Base-by-base conservation (phyloP, 2,797 vertebrate genomes). In the Propithecus deckenii region DNA sequence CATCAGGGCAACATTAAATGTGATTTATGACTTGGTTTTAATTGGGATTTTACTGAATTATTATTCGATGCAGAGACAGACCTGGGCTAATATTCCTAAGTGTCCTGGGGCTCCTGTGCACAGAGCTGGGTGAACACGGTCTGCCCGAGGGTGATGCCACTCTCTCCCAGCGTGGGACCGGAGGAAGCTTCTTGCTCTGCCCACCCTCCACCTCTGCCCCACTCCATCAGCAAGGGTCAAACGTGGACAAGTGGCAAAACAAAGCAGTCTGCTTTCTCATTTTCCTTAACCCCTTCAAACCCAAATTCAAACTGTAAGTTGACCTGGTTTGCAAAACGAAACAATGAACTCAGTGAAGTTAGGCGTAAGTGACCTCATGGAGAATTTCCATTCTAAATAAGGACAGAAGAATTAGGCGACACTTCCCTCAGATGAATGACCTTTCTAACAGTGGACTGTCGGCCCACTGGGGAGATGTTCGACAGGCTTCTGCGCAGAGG, bases 1-100 rank as follows among this genome's bases (percentile, higher is more conserved):
- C 67, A 7, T 93, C 93, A 43, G 76, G 89, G 84, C 91, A 83
- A 90, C 87, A 91, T 89, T 98, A 98, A 96, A 96, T 96, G 87
- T 98, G 97, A 98, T 98, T 97, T 96, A 98, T 98, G 96, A 97
- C 93, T 96, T 93, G 48, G 41, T 96, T 96, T 97, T 98, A 98
- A 98, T 98, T 97, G 96, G 96, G 94, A 97, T 97, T 97, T 96
- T 96, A 92, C 84, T 93, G 69, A 83, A 97, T 98, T 98, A 97
- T 96, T 96, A 96, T 97, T 95, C 3, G 0, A 38, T 88, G 46
- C 61, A 84, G 84, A 96, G 61, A 43, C 86, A 95, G 86, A 67
- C 76, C n/a, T 50, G 17, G 84, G 38, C 76, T n/a, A 50, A 17
- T 65, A 55, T 86, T 95, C 50, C 10, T 43, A 71, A 94, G 69